These are phyloP conservation scores for Drosophila paracracens DNA, from an alignment of 2,888 invertebrate genomes.

Conservation along the genomic window DNA sequence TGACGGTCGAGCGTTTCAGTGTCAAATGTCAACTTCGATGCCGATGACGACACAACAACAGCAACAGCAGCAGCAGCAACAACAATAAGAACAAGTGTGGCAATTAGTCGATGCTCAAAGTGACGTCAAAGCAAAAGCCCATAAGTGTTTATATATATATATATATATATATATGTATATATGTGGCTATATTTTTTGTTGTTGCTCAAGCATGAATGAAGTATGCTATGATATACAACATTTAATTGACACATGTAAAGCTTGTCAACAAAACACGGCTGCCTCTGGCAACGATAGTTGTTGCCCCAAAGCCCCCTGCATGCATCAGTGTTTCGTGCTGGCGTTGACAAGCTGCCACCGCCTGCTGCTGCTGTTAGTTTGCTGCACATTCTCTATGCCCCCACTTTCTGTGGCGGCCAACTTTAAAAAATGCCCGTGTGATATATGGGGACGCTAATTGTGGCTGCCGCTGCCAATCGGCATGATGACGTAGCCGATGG, in stretches of 20 bases:
- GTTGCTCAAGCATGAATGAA: slow-evolving; percentile 12
- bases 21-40: slow-evolving; percentile 72
- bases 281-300: slow-evolving; percentile 47
- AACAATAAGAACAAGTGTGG: slow-evolving; percentile 44
- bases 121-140: slow-evolving; percentile 63
- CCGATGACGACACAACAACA: slow-evolving; percentile 51
- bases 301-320: slow-evolving; percentile 1
- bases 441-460: slow-evolving; percentile 70
- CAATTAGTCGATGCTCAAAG: slow-evolving; percentile 54
- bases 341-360: slow-evolving; percentile 37
- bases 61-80: slow-evolving; percentile 19
- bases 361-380: slow-evolving; percentile 9
- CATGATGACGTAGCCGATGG: slow-evolving; percentile 1
- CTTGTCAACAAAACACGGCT: slow-evolving; percentile 70
- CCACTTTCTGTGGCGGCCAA: slow-evolving; percentile 25
- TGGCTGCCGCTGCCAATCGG: slow-evolving; percentile 43
- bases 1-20: slow-evolving; percentile 50
- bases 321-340: neutral
- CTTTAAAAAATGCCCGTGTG: slow-evolving; percentile 57
- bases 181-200: neutral
- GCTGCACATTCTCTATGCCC: slow-evolving; percentile 22
- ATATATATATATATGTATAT: neutral
- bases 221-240: slow-evolving; percentile 68
- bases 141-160: slow-evolving; percentile 24
- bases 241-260: slow-evolving; percentile 74